phyloP scores from a whole-genome alignment of 2,888 invertebrate species.

The Sphaerophoria rueppellii region DNA sequence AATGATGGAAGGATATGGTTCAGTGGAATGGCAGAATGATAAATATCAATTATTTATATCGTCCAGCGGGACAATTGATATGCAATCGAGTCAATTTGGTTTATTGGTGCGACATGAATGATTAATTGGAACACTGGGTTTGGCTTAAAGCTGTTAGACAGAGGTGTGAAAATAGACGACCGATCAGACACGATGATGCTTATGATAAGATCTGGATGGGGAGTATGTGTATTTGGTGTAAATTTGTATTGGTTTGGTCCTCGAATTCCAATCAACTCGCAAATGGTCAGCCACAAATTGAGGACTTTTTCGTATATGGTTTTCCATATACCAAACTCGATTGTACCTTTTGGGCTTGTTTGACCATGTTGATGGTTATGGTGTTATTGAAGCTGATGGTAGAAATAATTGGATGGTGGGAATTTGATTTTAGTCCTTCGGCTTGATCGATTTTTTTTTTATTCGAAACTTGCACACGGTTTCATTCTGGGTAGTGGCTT shows the following conservation, averaged over 20 bases:
- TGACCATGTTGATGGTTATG: background rate
- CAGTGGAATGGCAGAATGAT: conserved; percentile 53
- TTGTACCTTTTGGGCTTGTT: background rate
- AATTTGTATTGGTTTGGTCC: background rate
- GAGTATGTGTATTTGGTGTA: too few relatives aligned
- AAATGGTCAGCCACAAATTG: conserved; percentile 35
- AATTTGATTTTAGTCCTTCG: conserved; percentile 19
- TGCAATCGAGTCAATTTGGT: conserved; percentile 64
- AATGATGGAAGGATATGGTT: conserved; percentile 45
- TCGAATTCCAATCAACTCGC: conserved; percentile 35
- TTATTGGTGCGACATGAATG: conserved; percentile 59
- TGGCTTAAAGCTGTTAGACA: conserved; percentile 26
- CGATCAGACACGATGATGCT: background rate
- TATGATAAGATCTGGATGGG: background rate
- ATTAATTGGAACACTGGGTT: conserved; percentile 48
- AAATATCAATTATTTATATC: conserved; percentile 68
- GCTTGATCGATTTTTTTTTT: background rate
- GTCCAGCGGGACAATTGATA: conserved; percentile 57
- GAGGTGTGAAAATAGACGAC: conserved; percentile 38
- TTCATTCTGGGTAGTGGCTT: background rate
- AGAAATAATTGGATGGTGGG: conserved; percentile 1
- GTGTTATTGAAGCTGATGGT: background rate
- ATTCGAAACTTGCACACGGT: background rate
- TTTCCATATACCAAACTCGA: background rate
- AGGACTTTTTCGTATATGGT: background rate